These are phyloP conservation scores for Hydrolagus colliei DNA, from an alignment of 2,797 vertebrate species.

Conservation along the genomic window DNA sequence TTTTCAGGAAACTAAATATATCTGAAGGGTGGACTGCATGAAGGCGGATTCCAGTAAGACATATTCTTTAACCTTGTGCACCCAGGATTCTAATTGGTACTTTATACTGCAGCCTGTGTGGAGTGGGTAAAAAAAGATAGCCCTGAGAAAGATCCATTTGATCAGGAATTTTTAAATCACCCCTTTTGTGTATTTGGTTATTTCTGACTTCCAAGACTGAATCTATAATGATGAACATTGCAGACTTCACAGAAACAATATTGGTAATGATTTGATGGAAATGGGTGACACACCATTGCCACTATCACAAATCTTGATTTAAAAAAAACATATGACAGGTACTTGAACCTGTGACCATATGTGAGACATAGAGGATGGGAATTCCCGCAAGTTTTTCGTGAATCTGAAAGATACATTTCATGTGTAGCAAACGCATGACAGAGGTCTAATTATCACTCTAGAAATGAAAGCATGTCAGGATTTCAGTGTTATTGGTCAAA, in stretches of 20 bases:
- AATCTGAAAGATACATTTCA: neutral
- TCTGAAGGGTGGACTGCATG: neutral
- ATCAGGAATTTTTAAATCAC: neutral
- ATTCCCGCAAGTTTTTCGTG: neutral
- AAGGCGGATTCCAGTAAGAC: neutral
- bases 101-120: neutral
- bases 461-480: neutral
- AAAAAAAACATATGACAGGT: neutral
- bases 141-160: neutral
- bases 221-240: neutral
- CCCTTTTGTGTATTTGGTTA: neutral
- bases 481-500: neutral
- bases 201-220: neutral
- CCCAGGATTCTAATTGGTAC: neutral
- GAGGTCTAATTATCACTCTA: neutral
- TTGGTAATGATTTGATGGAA: neutral
- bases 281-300: neutral
- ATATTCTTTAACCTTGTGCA: neutral
- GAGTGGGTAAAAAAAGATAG: neutral
- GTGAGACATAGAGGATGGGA: neutral
- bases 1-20: slow-evolving; percentile 10
- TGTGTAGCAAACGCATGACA: neutral
- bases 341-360: neutral
- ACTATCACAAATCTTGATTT: neutral
- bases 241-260: neutral